A percentile compares a stretch with the other conserved stretches of the same genome.
phyloP scores from a whole-genome alignment of 2,113 vertebrate genomes.

The Girardinichthys multiradiatus region DNA sequence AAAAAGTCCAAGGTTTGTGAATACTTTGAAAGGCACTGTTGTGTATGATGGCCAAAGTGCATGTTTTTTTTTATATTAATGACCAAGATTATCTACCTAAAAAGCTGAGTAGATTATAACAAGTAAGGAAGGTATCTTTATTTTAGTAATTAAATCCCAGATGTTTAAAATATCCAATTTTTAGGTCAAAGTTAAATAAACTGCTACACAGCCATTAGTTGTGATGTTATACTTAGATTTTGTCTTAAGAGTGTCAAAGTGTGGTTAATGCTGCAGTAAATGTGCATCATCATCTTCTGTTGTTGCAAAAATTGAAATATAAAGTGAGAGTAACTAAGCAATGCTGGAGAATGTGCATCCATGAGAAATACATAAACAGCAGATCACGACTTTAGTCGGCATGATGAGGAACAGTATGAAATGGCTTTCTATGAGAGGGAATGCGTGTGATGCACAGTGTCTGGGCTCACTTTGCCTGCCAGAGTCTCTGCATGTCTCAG shows the following conservation, averaged over 20 bases:
- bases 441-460: constrained; percentile 44
- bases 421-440: constrained; percentile 1
- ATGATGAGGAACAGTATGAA: constrained; percentile 41
- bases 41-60: background rate
- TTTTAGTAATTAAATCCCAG: background rate
- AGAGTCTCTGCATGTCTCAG: constrained; percentile 31
- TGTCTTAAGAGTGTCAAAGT: background rate
- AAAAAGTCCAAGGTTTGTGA: background rate
- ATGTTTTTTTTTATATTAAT: background rate
- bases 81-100: background rate
- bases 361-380: background rate
- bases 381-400: constrained; percentile 32
- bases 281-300: too few species aligned
- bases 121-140: background rate
- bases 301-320: background rate
- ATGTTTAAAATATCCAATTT: background rate
- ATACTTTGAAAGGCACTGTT: background rate
- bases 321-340: background rate
- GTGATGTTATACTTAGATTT: background rate
- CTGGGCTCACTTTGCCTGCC: constrained; percentile 37
- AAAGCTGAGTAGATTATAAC: background rate
- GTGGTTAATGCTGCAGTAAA: background rate
- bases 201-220: background rate
- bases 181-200: background rate
- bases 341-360: constrained; percentile 11